Conservation (phyloP, 2,113 vertebrate genomes). For the Cyanoramphus novaezelandiae region DNA sequence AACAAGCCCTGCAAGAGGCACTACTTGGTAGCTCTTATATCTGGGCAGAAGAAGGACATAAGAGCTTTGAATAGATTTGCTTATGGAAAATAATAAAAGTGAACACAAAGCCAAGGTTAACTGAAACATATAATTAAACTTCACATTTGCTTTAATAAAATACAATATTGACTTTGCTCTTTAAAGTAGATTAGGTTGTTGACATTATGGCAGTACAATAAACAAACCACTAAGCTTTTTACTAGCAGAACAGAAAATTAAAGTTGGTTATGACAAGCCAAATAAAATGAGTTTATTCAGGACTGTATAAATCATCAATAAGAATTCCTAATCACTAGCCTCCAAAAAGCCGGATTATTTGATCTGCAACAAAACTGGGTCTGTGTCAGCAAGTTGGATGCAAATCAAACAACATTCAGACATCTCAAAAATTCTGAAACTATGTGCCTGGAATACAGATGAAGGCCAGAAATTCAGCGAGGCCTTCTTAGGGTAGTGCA, state of each 20-base stretch:
- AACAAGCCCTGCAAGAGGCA: background rate
- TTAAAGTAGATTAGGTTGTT: constrained; percentile 70
- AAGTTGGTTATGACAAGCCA: constrained; percentile 40
- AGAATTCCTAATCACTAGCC: constrained; percentile 49
- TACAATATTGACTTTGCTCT: constrained; percentile 65
- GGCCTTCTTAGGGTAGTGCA: background rate
- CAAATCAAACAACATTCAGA: constrained; percentile 54
- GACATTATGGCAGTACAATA: constrained; percentile 54
- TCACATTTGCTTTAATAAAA: constrained; percentile 67
- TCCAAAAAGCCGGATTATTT: constrained; percentile 60
- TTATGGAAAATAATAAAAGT: constrained; percentile 51
- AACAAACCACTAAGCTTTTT: constrained; percentile 56
- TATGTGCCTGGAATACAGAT: constrained; percentile 37
- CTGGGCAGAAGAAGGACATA: background rate
- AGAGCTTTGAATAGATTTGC: constrained; percentile 33
- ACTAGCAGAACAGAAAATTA: constrained; percentile 67
- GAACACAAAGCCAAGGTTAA: constrained; percentile 64
- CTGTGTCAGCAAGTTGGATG: constrained; percentile 60
- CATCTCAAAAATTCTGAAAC: constrained; percentile 34
- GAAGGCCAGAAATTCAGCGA: constrained; percentile 4
- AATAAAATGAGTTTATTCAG: constrained; percentile 63
- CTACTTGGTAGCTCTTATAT: background rate
- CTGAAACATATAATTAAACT: constrained; percentile 68
- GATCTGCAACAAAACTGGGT: constrained; percentile 53
- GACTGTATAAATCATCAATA: constrained; percentile 54